phyloP scores from a whole-genome alignment of 92 coral and sea anemone genomes.

The Phenganax marumi region DNA sequence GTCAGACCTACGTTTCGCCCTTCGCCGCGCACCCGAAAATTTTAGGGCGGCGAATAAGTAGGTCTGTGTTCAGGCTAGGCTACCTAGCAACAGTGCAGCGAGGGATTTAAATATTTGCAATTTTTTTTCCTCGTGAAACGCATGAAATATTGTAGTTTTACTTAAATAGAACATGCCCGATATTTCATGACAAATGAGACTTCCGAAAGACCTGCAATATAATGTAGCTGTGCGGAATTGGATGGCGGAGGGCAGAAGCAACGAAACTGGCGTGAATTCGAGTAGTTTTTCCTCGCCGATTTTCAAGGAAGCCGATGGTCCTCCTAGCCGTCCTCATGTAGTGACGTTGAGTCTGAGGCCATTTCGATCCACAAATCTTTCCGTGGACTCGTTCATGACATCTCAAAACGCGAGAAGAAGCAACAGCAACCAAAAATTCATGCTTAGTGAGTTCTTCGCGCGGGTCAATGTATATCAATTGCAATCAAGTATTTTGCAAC shows the following conservation, averaged over 20 bases:
- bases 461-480: too few relatives aligned
- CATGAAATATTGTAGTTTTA: not conserved
- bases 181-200: constrained; percentile 25
- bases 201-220: constrained; percentile 32
- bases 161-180: not conserved
- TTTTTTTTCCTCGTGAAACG: not conserved
- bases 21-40: too few relatives aligned
- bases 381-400: constrained; percentile 94
- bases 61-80: too few relatives aligned
- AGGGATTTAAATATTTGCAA: not conserved
- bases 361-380: constrained; percentile 33
- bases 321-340: not conserved
- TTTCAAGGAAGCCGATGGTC: not conserved
- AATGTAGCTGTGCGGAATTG: constrained; percentile 30
- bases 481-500: too few relatives aligned
- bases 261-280: not conserved
- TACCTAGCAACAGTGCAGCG: constrained; percentile 3
- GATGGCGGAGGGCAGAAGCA: constrained; percentile 22
- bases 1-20: too few relatives aligned
- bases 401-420: constrained; percentile 91
- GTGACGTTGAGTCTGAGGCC: constrained; percentile 21
- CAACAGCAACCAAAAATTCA: constrained; percentile 81
- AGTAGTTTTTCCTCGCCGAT: constrained; percentile 2
- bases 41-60: too few relatives aligned
- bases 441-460: constrained; percentile 66